A percentile compares a stretch with the other conserved stretches of the same genome.
These are phyloP conservation scores for zebrafish (Danio rerio) DNA, from an alignment of 2,113 vertebrate species.

Conservation along the genomic window GRCz12tu NC_133196.1:7698001-7698500, in stretches of 20 bases:
- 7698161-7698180: not conserved
- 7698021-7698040: not conserved
- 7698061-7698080: not conserved
- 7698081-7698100: slow-evolving; percentile 29
- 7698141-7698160: slow-evolving; percentile 9
- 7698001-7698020: slow-evolving; percentile 29
- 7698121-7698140: slow-evolving; percentile 23
- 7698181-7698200: not conserved
- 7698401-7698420: slow-evolving; percentile 56
- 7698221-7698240: slow-evolving; percentile 23
- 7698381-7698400: slow-evolving; percentile 52
- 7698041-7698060: not conserved
- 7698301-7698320: slow-evolving; percentile 6
- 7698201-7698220: slow-evolving; percentile 6
- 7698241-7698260: not conserved
- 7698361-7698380: not conserved
- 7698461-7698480: slow-evolving; percentile 63
- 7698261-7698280: not conserved
- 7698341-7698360: not conserved
- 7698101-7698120: slow-evolving; percentile 28
- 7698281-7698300: not conserved
- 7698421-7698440: slow-evolving; percentile 46
- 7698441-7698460: slow-evolving; percentile 57
- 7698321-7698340: not conserved
- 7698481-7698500: slow-evolving; percentile 71